phyloP scores from a whole-genome alignment of 1,140 invertebrate genomes.

The Oedothorax gibbosus region DNA sequence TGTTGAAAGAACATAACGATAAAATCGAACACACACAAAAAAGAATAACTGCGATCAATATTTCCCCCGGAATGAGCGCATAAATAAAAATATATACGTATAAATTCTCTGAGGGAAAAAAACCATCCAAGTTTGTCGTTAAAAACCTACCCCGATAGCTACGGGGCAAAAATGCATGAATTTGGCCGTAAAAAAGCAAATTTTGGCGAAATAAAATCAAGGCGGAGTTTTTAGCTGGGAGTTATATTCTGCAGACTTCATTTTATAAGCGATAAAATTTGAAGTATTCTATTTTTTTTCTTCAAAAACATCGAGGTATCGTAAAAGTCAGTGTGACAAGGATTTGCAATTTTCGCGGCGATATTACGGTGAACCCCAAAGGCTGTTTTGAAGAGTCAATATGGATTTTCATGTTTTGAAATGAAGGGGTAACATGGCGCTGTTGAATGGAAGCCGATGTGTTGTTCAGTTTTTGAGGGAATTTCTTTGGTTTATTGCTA shows the following conservation, averaged over 20 bases:
- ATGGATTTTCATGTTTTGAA: slow-evolving; percentile 20
- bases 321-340: slow-evolving; percentile 44
- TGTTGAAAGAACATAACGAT: slow-evolving; percentile 37
- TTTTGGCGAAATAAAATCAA: slow-evolving; percentile 30
- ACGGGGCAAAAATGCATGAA: slow-evolving; percentile 41
- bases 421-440: neutral
- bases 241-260: slow-evolving; percentile 8
- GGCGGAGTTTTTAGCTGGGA: neutral
- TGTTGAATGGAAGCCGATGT: too few relatives aligned
- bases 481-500: too few relatives aligned
- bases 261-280: slow-evolving; percentile 52
- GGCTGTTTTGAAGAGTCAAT: neutral
- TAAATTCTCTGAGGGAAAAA: slow-evolving; percentile 33
- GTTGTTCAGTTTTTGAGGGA: too few relatives aligned
- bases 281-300: slow-evolving; percentile 3
- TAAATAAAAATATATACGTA: slow-evolving; percentile 44
- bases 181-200: slow-evolving; percentile 45
- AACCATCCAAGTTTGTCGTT: slow-evolving; percentile 32
- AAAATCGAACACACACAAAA: slow-evolving; percentile 35
- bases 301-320: slow-evolving; percentile 32
- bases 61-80: slow-evolving; percentile 25
- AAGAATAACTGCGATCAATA: slow-evolving; percentile 8
- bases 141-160: slow-evolving; percentile 30
- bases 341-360: slow-evolving; percentile 37
- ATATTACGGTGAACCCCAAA: neutral